Base-by-base conservation (phyloP, 2,113 vertebrate genomes). In the Ophiodon elongatus region DNA sequence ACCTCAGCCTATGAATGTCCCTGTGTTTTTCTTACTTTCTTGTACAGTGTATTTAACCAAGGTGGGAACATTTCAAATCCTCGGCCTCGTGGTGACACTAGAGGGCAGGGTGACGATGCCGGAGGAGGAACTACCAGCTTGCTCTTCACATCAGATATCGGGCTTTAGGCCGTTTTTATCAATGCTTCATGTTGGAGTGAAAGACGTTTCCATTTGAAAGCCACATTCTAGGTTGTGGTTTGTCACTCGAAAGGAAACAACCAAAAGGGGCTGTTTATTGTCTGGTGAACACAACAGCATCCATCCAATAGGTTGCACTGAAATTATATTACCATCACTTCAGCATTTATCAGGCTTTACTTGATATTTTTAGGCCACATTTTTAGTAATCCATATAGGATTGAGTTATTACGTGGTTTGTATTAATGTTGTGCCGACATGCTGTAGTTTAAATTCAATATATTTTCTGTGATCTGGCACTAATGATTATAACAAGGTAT, bases 51-150 rank as follows among this genome's bases (percentile, higher is more conserved):
- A 11, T 29, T 45, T 43, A 25, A 5, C 2, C 1, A 1, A 23
- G 1, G n/a, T 39, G 59, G 59, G 2, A 3, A 59, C 6, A 33
- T 25, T 33, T 63, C 0, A 59, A 0, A 54, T 68, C 13, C 6
- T 10, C 4, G 4, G 37, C 76, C 78, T 65, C 68, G 47, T 19
- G 70, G 33, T 73, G 80, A 72, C 89, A 89, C 84, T 83, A 93
- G 86, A 88, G 84, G 88, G 86, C 84, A 85, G 73, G 7, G 23
- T 79, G 23, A 66, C 50, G 23, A 37, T 14, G 41, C 14, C 27
- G 37, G 1, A 21, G 37, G 47, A 54, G 25, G 15, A 52, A 43
- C 60, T 11, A 29, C 15, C 41, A 37, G 37, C 60, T 52, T 31
- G 15, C 41, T 14, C 1, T 43, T 27, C 39, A 43, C 8, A 29